These are phyloP conservation scores for Tetramorium simillimum DNA, from an alignment of 1,140 invertebrate genomes.

Conservation along the genomic window DNA sequence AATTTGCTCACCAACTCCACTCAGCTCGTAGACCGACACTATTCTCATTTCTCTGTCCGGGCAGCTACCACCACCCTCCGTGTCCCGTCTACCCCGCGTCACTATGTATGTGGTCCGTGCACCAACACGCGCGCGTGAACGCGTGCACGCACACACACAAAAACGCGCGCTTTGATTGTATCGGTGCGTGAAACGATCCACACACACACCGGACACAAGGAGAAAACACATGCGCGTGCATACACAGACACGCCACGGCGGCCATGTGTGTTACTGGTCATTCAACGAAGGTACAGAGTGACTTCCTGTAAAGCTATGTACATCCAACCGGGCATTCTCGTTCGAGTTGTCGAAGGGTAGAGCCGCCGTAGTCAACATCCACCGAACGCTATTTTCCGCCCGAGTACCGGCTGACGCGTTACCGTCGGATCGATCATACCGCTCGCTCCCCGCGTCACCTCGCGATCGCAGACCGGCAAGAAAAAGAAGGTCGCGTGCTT, in stretches of 20 bases:
- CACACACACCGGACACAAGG: background rate
- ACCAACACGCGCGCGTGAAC: constrained; percentile 44
- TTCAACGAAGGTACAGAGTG: constrained; percentile 75
- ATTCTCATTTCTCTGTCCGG: constrained; percentile 83
- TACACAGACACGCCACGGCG: constrained; percentile 20
- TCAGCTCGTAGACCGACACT: constrained; percentile 83
- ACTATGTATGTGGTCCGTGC: constrained; percentile 66
- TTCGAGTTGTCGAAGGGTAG: constrained; percentile 76
- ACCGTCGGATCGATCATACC: constrained; percentile 70
- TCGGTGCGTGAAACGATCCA: background rate
- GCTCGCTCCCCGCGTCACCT: constrained; percentile 23
- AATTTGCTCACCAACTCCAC: constrained; percentile 85
- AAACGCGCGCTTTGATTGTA: background rate
- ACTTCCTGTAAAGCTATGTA: constrained; percentile 78
- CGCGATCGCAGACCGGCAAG: constrained; percentile 50
- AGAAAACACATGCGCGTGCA: constrained; percentile 27
- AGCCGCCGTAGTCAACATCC: constrained; percentile 73
- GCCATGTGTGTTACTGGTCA: constrained; percentile 71
- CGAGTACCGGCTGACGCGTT: constrained; percentile 72
- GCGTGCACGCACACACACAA: constrained; percentile 50
- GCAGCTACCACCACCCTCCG: constrained; percentile 71
- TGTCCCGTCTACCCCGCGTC: constrained; percentile 62
- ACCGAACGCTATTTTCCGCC: constrained; percentile 74
- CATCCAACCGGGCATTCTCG: constrained; percentile 73
- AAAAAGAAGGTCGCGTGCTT: constrained; percentile 59